Evolutionary conservation across 2,113 vertebrate genomes (phyloP).

Genomic region (Brienomyrus longianalis): DNA sequence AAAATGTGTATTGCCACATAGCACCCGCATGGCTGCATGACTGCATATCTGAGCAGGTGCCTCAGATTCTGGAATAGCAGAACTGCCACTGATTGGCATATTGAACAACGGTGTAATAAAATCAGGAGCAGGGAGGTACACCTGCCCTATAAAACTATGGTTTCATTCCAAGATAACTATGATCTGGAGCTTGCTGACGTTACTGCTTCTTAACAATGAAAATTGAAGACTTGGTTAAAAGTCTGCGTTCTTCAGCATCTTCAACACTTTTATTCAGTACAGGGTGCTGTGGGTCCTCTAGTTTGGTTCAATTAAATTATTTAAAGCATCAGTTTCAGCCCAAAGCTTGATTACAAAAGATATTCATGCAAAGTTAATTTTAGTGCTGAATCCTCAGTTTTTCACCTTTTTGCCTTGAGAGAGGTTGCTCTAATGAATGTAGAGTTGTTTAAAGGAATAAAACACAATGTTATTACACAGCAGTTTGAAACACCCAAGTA

Average conservation of each 20-base stretch:
- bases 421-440: background rate
- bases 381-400: background rate
- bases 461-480: background rate
- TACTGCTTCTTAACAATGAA: background rate
- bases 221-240: background rate
- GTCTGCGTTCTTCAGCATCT: background rate
- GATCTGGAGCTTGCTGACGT: background rate
- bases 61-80: background rate
- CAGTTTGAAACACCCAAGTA: background rate
- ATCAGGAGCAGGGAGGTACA: background rate
- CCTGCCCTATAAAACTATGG: background rate
- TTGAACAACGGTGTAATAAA: background rate
- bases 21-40: background rate
- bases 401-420: background rate
- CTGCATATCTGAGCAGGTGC: background rate
- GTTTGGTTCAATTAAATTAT: background rate
- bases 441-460: background rate
- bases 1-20: background rate
- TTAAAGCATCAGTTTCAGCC: background rate
- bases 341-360: background rate
- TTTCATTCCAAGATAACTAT: background rate
- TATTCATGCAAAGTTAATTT: background rate
- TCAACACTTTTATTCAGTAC: background rate
- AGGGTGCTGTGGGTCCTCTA: background rate
- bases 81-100: background rate